phyloP scores from a whole-genome alignment of 1,140 invertebrate genomes.

The Papilio glaucus region DNA sequence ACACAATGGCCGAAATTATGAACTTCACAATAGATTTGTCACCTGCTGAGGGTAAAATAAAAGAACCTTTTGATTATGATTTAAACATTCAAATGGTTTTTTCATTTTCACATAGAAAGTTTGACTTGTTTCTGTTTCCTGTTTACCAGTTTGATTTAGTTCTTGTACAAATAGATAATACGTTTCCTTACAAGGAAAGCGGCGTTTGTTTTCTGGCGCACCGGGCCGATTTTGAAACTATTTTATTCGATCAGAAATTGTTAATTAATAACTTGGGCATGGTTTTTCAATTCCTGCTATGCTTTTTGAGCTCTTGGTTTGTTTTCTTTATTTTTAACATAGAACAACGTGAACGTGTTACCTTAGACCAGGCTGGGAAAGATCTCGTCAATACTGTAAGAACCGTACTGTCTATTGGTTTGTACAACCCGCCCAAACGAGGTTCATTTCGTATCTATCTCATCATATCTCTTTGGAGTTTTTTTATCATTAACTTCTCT shows the following conservation, averaged over 20 bases:
- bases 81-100: slow-evolving; percentile 64
- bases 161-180: slow-evolving; percentile 65
- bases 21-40: slow-evolving; percentile 70
- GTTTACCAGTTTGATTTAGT: slow-evolving; percentile 72
- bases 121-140: slow-evolving; percentile 64
- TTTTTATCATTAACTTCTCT: slow-evolving; percentile 71
- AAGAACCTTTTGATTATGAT: slow-evolving; percentile 63
- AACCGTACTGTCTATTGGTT: slow-evolving; percentile 60
- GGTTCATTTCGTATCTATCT: slow-evolving; percentile 67
- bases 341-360: slow-evolving; percentile 52
- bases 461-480: slow-evolving; percentile 65
- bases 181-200: slow-evolving; percentile 65
- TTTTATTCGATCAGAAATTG: slow-evolving; percentile 62
- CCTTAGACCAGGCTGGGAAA: slow-evolving; percentile 67
- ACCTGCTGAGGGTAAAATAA: slow-evolving; percentile 51
- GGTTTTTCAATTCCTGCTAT: slow-evolving; percentile 53
- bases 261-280: slow-evolving; percentile 50
- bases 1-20: slow-evolving; percentile 61
- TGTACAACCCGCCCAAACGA: slow-evolving; percentile 61
- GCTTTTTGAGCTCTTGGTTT: slow-evolving; percentile 69
- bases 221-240: slow-evolving; percentile 67
- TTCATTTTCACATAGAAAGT: slow-evolving; percentile 63
- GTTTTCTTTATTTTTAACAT: slow-evolving; percentile 63
- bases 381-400: slow-evolving; percentile 68
- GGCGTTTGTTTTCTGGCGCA: slow-evolving; percentile 71